Conservation (phyloP, 2,113 vertebrate genomes). For the Nyctibius bracteatus region DNA sequence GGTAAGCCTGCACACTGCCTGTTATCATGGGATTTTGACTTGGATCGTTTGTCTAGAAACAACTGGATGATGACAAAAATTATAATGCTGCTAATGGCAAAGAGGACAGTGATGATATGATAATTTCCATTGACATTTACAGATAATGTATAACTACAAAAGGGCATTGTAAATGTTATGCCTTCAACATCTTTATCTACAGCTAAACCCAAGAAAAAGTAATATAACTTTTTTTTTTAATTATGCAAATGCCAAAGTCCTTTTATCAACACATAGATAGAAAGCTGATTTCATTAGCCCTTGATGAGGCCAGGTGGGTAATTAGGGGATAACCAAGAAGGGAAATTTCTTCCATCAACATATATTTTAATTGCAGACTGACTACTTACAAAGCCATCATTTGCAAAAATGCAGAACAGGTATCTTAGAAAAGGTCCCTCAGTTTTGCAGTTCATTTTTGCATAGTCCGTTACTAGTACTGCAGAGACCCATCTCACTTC, state of each 20-base stretch:
- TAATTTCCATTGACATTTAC: neutral
- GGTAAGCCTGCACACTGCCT: neutral
- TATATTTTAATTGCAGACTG: neutral
- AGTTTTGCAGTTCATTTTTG: neutral
- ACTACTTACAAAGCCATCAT: neutral
- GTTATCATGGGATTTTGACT: neutral
- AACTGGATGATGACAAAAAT: neutral
- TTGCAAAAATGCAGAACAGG: neutral
- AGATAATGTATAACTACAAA: neutral
- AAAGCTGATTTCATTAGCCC: neutral
- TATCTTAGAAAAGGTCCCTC: neutral
- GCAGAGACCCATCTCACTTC: neutral
- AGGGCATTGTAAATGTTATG: neutral
- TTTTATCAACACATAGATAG: neutral
- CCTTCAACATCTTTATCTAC: neutral
- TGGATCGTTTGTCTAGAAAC: neutral
- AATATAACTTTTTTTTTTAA: neutral
- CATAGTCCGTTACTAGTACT: neutral
- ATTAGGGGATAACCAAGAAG: neutral
- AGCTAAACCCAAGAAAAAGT: neutral
- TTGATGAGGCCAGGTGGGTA: neutral
- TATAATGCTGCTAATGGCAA: neutral
- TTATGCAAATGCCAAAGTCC: neutral
- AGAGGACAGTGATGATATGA: neutral
- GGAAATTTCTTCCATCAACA: neutral